These are phyloP conservation scores for Ptychodera flava DNA, from an alignment of 35 echinoderm and acorn worm genomes.

Conservation along the genomic window DNA sequence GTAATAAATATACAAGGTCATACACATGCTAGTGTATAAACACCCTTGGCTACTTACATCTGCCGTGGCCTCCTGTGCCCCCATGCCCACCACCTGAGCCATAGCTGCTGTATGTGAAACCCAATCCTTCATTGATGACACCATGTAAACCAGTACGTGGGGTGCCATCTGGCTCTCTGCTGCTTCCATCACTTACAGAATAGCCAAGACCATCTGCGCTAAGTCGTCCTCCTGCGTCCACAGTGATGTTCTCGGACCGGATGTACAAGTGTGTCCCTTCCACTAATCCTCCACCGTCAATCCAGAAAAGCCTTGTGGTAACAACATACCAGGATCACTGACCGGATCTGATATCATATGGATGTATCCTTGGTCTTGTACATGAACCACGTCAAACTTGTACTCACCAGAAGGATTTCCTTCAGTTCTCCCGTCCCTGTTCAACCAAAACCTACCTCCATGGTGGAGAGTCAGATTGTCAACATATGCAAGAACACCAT, in stretches of 20 bases:
- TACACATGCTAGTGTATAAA: too few species aligned
- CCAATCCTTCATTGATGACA: constrained; percentile 72
- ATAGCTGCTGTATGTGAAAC: constrained; percentile 25
- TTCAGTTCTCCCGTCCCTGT: constrained; percentile 48
- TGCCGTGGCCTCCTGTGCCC: constrained; percentile 83
- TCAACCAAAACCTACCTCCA: constrained; percentile 73
- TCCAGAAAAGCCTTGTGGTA: constrained; percentile 46
- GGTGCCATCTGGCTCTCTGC: constrained; percentile 54
- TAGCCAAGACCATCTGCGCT: constrained; percentile 68
- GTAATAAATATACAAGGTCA: too few species aligned
- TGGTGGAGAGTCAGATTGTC: constrained; percentile 62
- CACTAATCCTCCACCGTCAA: constrained; percentile 78
- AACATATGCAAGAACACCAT: constrained; percentile 56
- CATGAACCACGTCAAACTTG: constrained; percentile 66
- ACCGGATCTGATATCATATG: constrained; percentile 84
- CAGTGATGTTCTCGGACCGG: constrained; percentile 72
- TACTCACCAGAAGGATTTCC: constrained; percentile 30
- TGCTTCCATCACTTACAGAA: constrained; percentile 29
- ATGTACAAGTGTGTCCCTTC: constrained; percentile 80
- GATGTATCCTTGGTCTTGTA: constrained; percentile 77
- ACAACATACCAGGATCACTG: constrained; percentile 51
- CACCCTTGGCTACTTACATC: too few species aligned
- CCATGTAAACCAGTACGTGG: constrained; percentile 59
- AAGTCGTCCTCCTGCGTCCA: constrained; percentile 65
- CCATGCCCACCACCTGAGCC: constrained; percentile 70